Evolutionary conservation across 1,140 invertebrate species (phyloP).

Genomic region (Lethrus apterus): DNA sequence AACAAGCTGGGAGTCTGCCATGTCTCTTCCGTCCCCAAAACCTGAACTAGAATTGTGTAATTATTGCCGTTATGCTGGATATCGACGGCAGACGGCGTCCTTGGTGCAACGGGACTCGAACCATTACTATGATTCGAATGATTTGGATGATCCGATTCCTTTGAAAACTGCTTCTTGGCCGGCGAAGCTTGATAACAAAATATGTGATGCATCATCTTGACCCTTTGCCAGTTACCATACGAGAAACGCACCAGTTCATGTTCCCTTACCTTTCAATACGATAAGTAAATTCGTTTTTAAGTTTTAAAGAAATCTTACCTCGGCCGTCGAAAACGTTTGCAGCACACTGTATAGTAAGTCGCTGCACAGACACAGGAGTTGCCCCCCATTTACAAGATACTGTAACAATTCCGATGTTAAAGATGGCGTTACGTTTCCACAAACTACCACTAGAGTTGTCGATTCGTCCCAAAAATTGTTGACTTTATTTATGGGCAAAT

Average conservation of each 20-base stretch:
- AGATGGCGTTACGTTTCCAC: constrained; percentile 59
- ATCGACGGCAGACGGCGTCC: constrained; percentile 48
- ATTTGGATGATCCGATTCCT: constrained; percentile 44
- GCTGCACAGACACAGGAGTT: constrained; percentile 74
- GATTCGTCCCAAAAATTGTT: constrained; percentile 63
- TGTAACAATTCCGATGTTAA: constrained; percentile 59
- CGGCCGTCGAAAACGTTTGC: constrained; percentile 72
- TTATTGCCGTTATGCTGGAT: constrained; percentile 59
- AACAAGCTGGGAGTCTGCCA: constrained; percentile 78
- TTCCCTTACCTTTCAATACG: constrained; percentile 68
- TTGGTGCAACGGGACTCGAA: constrained; percentile 39
- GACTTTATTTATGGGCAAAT: constrained; percentile 55
- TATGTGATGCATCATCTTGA: constrained; percentile 78
- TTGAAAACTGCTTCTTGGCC: constrained; percentile 67
- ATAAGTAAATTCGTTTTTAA: too few species aligned
- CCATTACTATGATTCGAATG: constrained; percentile 32
- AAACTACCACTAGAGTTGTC: constrained; percentile 66
- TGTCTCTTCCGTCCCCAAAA: constrained; percentile 73
- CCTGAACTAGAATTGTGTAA: constrained; percentile 63
- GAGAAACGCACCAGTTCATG: constrained; percentile 75
- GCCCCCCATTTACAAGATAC: constrained; percentile 67
- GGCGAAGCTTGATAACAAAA: constrained; percentile 82
- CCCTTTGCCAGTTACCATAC: constrained; percentile 73
- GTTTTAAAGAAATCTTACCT: constrained; percentile 52
- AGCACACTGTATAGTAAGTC: constrained; percentile 70